Conservation (phyloP, 2,888 invertebrate species). For the Eupithecia subumbrata region DNA sequence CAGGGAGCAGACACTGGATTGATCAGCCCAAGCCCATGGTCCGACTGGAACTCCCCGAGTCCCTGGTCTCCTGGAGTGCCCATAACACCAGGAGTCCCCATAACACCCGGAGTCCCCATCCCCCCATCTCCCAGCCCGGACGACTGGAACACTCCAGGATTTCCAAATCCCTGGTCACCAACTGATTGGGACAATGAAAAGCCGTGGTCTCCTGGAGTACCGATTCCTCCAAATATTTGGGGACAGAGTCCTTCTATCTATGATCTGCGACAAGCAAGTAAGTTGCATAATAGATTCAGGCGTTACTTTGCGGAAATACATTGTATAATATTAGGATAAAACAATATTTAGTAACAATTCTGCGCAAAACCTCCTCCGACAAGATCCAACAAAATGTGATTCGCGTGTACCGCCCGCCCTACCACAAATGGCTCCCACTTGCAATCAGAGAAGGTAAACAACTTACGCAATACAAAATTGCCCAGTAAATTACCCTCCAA, state of each 20-base stretch:
- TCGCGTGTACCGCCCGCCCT: too few relatives aligned
- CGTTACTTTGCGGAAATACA: too few relatives aligned
- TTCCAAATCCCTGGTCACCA: background rate
- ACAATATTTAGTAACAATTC: too few relatives aligned
- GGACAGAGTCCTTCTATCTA: background rate
- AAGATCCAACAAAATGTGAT: too few relatives aligned
- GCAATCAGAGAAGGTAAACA: too few relatives aligned
- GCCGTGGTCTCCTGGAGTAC: background rate
- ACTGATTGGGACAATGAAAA: background rate
- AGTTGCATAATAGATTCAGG: too few relatives aligned
- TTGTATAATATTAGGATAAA: too few relatives aligned
- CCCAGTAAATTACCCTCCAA: too few relatives aligned
- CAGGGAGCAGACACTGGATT: background rate
- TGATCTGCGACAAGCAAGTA: slow-evolving; percentile 47
- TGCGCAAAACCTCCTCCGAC: too few relatives aligned
- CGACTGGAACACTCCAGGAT: background rate
- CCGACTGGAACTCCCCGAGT: slow-evolving; percentile 3
- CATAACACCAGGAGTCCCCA: slow-evolving; percentile 11
- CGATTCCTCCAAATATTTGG: background rate
- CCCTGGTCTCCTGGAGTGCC: slow-evolving; percentile 3
- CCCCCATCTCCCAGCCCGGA: background rate
- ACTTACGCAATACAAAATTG: too few relatives aligned
- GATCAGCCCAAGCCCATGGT: background rate
- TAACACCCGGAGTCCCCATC: background rate
- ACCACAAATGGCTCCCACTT: too few relatives aligned